Conservation (phyloP, 1,140 invertebrate genomes). For the Onthophagus taurus region DNA sequence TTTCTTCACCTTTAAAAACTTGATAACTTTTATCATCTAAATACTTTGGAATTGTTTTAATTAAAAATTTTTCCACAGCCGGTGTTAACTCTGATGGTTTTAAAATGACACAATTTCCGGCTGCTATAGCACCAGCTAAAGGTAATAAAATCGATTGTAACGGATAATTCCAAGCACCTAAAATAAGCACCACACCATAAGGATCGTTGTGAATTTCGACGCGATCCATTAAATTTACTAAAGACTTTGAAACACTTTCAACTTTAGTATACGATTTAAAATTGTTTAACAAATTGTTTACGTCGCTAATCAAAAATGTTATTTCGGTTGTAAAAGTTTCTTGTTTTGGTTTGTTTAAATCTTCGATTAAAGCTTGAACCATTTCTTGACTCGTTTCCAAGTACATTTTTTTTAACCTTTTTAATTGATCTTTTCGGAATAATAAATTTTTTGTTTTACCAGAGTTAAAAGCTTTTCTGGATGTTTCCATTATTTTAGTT, state of each 20-base stretch:
- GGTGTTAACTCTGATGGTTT: conserved; percentile 87
- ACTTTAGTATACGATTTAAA: neutral
- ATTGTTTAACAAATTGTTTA: neutral
- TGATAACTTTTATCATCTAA: conserved; percentile 65
- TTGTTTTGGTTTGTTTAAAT: conserved; percentile 52
- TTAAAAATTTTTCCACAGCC: conserved; percentile 62
- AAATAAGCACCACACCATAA: conserved; percentile 77
- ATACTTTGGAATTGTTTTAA: conserved; percentile 77
- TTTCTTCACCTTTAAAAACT: conserved; percentile 67
- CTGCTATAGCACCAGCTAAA: conserved; percentile 62
- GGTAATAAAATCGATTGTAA: conserved; percentile 67
- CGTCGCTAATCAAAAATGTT: neutral
- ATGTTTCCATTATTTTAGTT: too few species aligned
- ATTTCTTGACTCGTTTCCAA: conserved; percentile 69
- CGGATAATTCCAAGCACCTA: conserved; percentile 97
- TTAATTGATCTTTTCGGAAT: conserved; percentile 71
- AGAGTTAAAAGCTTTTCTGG: too few species aligned
- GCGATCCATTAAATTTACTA: neutral
- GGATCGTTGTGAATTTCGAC: conserved; percentile 47
- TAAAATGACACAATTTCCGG: conserved; percentile 87
- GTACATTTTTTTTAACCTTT: conserved; percentile 60
- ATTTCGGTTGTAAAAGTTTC: neutral
- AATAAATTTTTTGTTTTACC: conserved; percentile 61
- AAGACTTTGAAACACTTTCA: neutral
- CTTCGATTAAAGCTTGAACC: conserved; percentile 64